These are phyloP conservation scores for Reinhardtius hippoglossoides DNA, from an alignment of 2,113 vertebrate species.

Conservation along the genomic window DNA sequence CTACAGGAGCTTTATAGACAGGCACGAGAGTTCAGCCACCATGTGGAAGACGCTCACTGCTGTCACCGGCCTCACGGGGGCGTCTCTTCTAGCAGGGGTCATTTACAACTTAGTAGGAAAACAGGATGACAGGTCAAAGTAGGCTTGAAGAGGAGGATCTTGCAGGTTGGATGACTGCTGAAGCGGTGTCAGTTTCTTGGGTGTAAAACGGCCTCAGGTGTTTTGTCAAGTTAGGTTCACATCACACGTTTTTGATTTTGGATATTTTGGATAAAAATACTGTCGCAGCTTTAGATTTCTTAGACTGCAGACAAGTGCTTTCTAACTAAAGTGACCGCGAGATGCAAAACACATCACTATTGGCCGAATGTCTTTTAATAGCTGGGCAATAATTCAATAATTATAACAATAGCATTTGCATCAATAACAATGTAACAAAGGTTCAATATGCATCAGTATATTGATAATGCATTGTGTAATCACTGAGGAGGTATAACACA, in stretches of 20 bases:
- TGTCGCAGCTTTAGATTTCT: neutral
- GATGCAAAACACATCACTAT: neutral
- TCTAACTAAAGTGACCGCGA: neutral
- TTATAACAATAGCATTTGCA: too few relatives aligned
- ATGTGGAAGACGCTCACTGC: constrained; percentile 78
- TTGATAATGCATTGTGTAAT: too few relatives aligned
- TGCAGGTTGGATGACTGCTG: neutral
- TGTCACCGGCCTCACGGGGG: constrained; percentile 69
- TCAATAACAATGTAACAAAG: too few relatives aligned
- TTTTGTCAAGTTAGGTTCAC: neutral
- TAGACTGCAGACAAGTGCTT: too few relatives aligned
- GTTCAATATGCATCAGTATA: too few relatives aligned
- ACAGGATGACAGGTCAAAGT: constrained; percentile 43
- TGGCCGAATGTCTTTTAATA: neutral
- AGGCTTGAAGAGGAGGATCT: neutral
- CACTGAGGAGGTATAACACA: too few relatives aligned
- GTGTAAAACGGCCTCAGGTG: neutral
- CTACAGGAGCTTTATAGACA: constrained; percentile 76
- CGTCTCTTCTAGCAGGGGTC: constrained; percentile 54
- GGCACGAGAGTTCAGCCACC: constrained; percentile 71
- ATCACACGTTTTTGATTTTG: too few relatives aligned
- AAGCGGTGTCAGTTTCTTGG: neutral
- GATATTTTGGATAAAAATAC: too few relatives aligned
- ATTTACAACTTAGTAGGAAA: constrained; percentile 45
- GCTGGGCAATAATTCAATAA: too few relatives aligned